Percentiles rank a stretch among this genome's conserved stretches.
Conservation (phyloP, 2,113 vertebrate genomes). For the Sigmodon hispidus region DNA sequence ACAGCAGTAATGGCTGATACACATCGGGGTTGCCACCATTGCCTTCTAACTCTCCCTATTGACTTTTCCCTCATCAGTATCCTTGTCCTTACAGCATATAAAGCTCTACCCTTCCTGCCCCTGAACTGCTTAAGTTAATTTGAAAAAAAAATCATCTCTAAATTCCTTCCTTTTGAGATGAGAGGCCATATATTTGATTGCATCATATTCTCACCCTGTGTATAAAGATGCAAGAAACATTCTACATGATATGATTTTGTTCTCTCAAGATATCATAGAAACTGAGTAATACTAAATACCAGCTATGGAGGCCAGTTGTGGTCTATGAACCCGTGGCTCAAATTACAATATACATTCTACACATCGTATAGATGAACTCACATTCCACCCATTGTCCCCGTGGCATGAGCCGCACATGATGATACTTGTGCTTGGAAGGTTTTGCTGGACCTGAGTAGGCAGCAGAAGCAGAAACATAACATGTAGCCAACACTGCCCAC, state of each 20-base stretch:
- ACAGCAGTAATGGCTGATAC: neutral
- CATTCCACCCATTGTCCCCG: neutral
- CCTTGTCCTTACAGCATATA: neutral
- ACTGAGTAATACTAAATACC: neutral
- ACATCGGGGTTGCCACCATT: no score
- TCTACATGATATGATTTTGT: neutral
- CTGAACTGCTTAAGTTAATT: neutral
- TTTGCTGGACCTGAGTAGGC: neutral
- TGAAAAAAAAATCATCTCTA: neutral
- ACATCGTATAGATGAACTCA: neutral
- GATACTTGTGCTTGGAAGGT: neutral
- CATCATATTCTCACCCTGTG: neutral
- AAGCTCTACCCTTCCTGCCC: neutral
- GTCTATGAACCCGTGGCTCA: neutral
- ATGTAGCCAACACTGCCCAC: no score
- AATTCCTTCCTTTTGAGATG: neutral
- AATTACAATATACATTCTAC: neutral
- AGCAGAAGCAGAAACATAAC: neutral
- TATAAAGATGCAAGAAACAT: neutral
- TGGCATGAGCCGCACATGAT: neutral
- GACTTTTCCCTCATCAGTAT: neutral
- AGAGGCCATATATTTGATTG: neutral
- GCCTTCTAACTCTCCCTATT: no score
- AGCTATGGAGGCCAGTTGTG: neutral
- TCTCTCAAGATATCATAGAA: slow-evolving; percentile 17